Evolutionary conservation across 1,140 invertebrate genomes (phyloP), one percentile per base, ranked within the genome.

Genomic region (Tetragonula clypearis): DNA sequence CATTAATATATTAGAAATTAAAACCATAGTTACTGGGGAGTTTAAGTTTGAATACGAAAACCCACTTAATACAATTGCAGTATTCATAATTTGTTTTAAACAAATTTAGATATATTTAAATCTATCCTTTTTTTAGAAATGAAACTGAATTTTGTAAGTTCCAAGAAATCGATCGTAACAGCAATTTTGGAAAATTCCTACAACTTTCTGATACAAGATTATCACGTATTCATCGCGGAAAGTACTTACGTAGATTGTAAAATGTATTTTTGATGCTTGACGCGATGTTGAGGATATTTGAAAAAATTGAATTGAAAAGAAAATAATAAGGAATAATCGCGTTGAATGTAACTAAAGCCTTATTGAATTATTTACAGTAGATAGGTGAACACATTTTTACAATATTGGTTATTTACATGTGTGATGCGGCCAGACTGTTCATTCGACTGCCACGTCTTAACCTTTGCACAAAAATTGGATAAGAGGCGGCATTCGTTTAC

Each of bases 381-480:
- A 58, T 85, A 65, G 72, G 41, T 26, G 49, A 62, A 86, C 41
- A 68, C 53, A 53, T 78, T 78, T 86, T 86, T 86, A 79, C 75
- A 19, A 84, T 79, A 78, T 79, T 84, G 82, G 53, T 85, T 81
- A 81, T 62, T 81, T 85, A 85, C 73, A 71, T 55, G 73, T 75
- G 55, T 56, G 84, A 35, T 83, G 74, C 58, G 68, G 75, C 58
- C 60, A 83, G 85, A 86, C 74, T 83, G 82, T 87, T 80, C 82
- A 78, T 58, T 68, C 82, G 77, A 85, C 72, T 87, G 86, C 82
- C 82, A 80, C 86, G 75, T 87, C 82, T 85, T 68, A 84, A 74
- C 69, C 76, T 75, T 84, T 79, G 35, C 53, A 58, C 53, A 55
- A 85, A 79, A 80, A 66, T 80, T 60, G 53, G 75, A 75, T 74